Conservation (phyloP, 2,113 vertebrate genomes). For the Sinocyclocheilus grahami region DNA sequence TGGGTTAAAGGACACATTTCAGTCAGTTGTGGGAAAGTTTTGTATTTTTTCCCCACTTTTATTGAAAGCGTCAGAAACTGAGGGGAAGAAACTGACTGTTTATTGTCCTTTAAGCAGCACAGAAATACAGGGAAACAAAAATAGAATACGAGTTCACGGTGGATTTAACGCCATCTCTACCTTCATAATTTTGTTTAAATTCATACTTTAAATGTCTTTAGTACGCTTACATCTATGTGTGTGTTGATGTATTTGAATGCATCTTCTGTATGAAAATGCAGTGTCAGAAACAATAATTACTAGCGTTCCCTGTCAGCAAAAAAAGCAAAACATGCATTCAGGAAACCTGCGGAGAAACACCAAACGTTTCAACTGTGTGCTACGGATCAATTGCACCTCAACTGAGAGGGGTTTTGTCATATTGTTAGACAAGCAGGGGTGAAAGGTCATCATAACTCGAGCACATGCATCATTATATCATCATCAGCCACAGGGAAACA, state of each 20-base stretch:
- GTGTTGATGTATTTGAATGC: background rate
- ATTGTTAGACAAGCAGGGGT: slow-evolving; percentile 45
- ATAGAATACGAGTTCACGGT: slow-evolving; percentile 1
- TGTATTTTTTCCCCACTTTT: background rate
- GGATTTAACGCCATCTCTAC: slow-evolving; percentile 17
- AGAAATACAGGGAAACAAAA: slow-evolving; percentile 19
- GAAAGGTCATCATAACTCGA: slow-evolving; percentile 57
- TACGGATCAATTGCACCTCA: background rate
- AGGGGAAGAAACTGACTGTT: background rate
- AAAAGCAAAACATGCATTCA: slow-evolving; percentile 28
- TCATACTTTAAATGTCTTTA: slow-evolving; percentile 2
- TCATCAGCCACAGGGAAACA: slow-evolving; percentile 60
- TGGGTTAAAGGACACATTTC: slow-evolving; percentile 50
- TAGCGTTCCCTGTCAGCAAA: slow-evolving; percentile 6
- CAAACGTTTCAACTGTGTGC: slow-evolving; percentile 6
- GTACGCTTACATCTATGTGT: slow-evolving; percentile 26
- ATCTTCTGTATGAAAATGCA: slow-evolving; percentile 11
- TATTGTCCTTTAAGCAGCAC: slow-evolving; percentile 30
- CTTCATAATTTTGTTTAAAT: no score
- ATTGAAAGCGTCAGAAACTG: background rate
- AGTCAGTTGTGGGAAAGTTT: background rate
- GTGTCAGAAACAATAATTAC: slow-evolving; percentile 3
- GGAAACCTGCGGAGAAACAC: slow-evolving; percentile 9
- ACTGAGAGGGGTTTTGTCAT: slow-evolving; percentile 9
- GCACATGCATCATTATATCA: slow-evolving; percentile 70